phyloP scores from a whole-genome alignment of 2,797 vertebrate species.

The Chelon auratus region DNA sequence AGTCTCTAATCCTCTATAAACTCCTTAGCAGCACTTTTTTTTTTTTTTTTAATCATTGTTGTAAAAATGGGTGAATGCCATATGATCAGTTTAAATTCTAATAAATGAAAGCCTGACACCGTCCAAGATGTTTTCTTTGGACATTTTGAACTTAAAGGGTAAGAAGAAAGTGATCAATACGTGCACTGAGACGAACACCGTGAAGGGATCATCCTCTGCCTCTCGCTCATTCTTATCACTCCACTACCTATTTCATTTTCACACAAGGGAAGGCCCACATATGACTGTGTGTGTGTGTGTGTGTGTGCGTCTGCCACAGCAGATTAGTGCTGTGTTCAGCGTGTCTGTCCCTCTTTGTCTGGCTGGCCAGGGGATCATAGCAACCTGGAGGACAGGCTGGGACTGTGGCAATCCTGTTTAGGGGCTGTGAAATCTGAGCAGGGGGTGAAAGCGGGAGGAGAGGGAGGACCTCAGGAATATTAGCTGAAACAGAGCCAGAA shows the following conservation, averaged over 20 bases:
- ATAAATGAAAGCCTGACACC: slow-evolving; percentile 44
- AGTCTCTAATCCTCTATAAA: slow-evolving; percentile 46
- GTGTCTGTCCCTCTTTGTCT: slow-evolving; percentile 83
- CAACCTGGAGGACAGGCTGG: slow-evolving; percentile 76
- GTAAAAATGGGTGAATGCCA: slow-evolving; percentile 7
- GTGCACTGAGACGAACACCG: slow-evolving; percentile 62
- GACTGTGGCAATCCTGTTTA: slow-evolving; percentile 83
- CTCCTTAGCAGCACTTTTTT: slow-evolving; percentile 29
- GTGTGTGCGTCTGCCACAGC: slow-evolving; percentile 68
- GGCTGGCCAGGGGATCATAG: slow-evolving; percentile 80
- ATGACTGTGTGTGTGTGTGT: slow-evolving; percentile 32
- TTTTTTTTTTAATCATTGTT: slow-evolving; percentile 20
- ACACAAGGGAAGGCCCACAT: slow-evolving; percentile 72
- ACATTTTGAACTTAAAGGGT: slow-evolving; percentile 30
- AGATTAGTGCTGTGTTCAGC: slow-evolving; percentile 81
- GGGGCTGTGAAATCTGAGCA: slow-evolving; percentile 71
- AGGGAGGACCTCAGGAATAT: slow-evolving; percentile 14
- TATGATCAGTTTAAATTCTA: slow-evolving; percentile 20
- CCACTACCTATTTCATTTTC: slow-evolving; percentile 75
- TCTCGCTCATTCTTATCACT: slow-evolving; percentile 60
- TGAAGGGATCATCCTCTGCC: slow-evolving; percentile 59
- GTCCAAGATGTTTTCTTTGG: slow-evolving; percentile 3
- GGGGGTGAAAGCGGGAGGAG: slow-evolving; percentile 15
- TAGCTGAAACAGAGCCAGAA: not conserved
- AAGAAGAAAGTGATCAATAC: slow-evolving; percentile 72